Base-by-base conservation (phyloP, 2,113 vertebrate species). In the Crypturellus undulatus region DNA sequence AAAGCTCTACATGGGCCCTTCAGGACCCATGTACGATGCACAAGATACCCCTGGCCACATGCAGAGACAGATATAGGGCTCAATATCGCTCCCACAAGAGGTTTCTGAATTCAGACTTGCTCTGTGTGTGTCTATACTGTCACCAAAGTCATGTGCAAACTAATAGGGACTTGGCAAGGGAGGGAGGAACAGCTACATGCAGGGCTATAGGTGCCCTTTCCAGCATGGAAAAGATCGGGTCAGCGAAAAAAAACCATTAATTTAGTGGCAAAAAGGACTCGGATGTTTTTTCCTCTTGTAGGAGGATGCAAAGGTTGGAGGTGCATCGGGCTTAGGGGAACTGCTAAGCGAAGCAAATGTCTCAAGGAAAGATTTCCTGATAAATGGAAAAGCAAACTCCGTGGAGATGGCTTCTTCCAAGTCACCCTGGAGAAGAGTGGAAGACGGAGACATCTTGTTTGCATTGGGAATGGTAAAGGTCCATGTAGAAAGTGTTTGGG, bases 41-140 rank as follows among this genome's bases (percentile, higher is more conserved):
- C 34, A 17, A 3, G 47, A 49, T n/a, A 47, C 15, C 84, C 21
- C 1, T 0, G 32, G 62, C n/a, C 14, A 20, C 0, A 0, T 12
- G 26, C 6, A 54, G 19, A 43, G 42, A 38, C n/a, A 42, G 34
- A 28, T 8, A 8, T 6, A 18, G 45, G 65, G 59, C 42, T 78
- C 15, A 11, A 3, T 17, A 26, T 47, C 34, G 42, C 71, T 69
- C 34, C 47, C 59, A 3, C 0, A 3, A 58, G 47, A 59, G 28
- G 32, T 17, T 75, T 73, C 28, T 34, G 40, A n/a, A 30, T 34
- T 68, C 28, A n/a, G 12, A 60, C 19, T 73, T 36, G 22, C 15
- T 15, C 67, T 24, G n/a, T 9, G 5, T 24, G 8, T 6, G 16
- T 9, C 26, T 59, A 20, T 2, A 6, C 28, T 7, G 49, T 32